Conservation (phyloP, 2,113 vertebrate genomes). For the Trochalopteron elliotii region DNA sequence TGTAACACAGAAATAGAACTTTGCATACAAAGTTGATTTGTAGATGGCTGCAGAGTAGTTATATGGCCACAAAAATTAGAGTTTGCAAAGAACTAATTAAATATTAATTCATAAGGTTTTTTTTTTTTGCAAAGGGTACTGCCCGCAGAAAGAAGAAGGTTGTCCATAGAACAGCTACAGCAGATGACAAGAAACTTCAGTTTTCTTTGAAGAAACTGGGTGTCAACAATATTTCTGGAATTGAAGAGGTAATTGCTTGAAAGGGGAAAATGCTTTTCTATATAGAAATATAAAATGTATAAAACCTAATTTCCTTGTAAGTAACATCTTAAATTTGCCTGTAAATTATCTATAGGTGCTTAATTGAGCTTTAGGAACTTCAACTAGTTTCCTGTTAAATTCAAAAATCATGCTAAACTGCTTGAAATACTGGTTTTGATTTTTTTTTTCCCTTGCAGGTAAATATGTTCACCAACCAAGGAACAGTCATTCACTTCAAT, state of each 20-base stretch:
- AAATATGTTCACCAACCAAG: slow-evolving; percentile 99
- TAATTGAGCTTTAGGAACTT: not conserved
- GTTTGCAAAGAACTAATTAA: not conserved
- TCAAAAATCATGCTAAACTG: not conserved
- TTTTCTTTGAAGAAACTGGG: slow-evolving; percentile 96
- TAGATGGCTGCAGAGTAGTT: not conserved
- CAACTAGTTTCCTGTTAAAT: not conserved
- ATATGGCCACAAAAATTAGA: not conserved
- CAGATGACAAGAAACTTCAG: slow-evolving; percentile 98
- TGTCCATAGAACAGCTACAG: slow-evolving; percentile 95
- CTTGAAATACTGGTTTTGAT: not conserved
- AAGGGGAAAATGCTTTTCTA: not conserved
- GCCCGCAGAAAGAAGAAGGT: slow-evolving; percentile 99
- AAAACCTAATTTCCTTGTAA: not conserved
- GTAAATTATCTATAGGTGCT: not conserved
- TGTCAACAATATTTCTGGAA: slow-evolving; percentile 97
- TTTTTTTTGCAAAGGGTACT: slow-evolving; percentile 78
- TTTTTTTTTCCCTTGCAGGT: slow-evolving; percentile 80
- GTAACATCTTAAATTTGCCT: not conserved
- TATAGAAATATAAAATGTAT: not conserved
- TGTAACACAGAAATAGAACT: not conserved
- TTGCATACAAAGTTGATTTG: not conserved
- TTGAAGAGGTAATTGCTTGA: slow-evolving; percentile 86
- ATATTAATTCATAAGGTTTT: not conserved
- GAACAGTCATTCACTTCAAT: slow-evolving; percentile 98